Conservation (phyloP, 2,888 invertebrate genomes). For the Gonocerus acuteangulatus region DNA sequence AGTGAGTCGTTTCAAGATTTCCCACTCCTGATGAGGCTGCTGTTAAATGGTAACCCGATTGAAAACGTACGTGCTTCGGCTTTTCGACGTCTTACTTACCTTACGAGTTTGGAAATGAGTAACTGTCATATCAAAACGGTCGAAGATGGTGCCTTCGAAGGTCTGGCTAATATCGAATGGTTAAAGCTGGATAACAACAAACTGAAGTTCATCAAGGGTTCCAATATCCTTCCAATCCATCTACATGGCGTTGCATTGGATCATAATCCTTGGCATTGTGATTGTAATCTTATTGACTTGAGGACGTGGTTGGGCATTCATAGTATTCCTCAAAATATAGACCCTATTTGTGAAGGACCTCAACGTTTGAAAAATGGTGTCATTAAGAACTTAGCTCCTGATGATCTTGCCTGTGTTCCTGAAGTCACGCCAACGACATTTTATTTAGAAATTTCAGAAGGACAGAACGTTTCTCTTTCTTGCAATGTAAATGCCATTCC, state of each 20-base stretch:
- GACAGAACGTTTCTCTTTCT: constrained; percentile 70
- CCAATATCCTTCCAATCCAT: constrained; percentile 63
- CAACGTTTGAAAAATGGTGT: constrained; percentile 56
- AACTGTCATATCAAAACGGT: constrained; percentile 69
- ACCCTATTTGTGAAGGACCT: constrained; percentile 69
- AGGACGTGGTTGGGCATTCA: constrained; percentile 69
- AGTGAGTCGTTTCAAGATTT: constrained; percentile 69
- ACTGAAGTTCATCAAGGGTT: constrained; percentile 62
- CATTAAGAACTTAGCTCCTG: constrained; percentile 58
- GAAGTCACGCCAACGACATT: constrained; percentile 67
- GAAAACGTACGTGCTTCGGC: constrained; percentile 56
- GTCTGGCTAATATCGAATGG: constrained; percentile 74
- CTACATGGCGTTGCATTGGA: constrained; percentile 73
- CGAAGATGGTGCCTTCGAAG: constrained; percentile 72
- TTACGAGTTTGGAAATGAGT: constrained; percentile 73
- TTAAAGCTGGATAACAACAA: constrained; percentile 74
- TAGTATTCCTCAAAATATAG: constrained; percentile 67
- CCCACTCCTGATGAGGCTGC: constrained; percentile 72
- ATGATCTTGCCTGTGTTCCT: constrained; percentile 74
- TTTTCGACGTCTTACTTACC: constrained; percentile 64
- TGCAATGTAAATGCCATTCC: constrained; percentile 76
- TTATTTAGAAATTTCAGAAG: constrained; percentile 68
- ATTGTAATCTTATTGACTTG: constrained; percentile 70
- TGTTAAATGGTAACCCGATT: constrained; percentile 75
- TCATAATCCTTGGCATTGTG: constrained; percentile 83